Evolutionary conservation across 2,797 vertebrate species (phyloP), one percentile per base, ranked within the genome.

Genomic region (Sphenodon punctatus): DNA sequence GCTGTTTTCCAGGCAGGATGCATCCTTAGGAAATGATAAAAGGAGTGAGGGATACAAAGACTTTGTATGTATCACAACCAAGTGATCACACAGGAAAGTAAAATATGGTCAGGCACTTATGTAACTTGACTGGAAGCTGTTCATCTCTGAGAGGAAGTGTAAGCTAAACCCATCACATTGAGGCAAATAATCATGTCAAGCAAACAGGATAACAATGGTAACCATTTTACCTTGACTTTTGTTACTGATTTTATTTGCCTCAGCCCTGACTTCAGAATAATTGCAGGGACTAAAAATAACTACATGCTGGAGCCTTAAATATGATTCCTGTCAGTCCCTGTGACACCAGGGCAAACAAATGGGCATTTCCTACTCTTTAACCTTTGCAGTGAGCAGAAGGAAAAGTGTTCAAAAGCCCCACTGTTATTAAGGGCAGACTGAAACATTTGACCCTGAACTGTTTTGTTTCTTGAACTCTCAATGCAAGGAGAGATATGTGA

Each of bases 321-420:
- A 89, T 67, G 88, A 88, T 91, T 80, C 87, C 84, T 89, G 85
- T 81, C 84, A 80, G 78, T 82, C 43, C 64, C 48, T 1, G 55
- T 90, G 90, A 94, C 92, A 77, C 93, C 72, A 42, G 82, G 91
- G 92, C 90, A 87, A 90, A 70, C 94, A 92, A 95, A 94, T 95
- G 94, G 94, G 89, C 87, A 94, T 92, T 94, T 95, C 95, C 96
- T 97, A 94, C 94, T 96, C 94, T 91, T 58, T 90, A 85, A 95
- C 93, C 91, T 89, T 79, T 90, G 92, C 45, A 69, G 78, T 74
- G 75, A 87, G 86, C 92, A 95, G 95, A 93, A 96, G 95, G 95
- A 96, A 96, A 94, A 94, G 84, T 93, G 90, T 93, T 92, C 93
- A 91, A 93, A 94, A 88, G 87, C 78, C 70, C 78, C 86, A 93